Base-by-base conservation (phyloP, 2,113 vertebrate species). In the Felis chaus region DNA sequence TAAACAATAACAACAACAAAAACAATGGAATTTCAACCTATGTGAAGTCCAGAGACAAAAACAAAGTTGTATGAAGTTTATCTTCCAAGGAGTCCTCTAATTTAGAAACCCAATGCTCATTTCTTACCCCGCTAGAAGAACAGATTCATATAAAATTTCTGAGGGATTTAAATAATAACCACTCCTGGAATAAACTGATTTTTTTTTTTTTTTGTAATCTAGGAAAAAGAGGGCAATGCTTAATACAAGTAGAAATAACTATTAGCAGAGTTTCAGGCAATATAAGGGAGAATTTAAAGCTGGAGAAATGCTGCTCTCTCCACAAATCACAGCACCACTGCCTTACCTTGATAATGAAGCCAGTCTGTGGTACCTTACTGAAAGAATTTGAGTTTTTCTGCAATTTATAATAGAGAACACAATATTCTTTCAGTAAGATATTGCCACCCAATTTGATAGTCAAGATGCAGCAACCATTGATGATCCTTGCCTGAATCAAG, bases 241-340 rank as follows among this genome's bases (percentile, higher is more conserved):
- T 91, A 94, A 91, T 71, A 80, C 84, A 89, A 71, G 29, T n/a
- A 92, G 41, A 36, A 87, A 63, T 83, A 73, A 87, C 61, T 79
- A 93, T 33, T 89, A 73, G 18, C 19, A 81, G 31, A 95, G 96
- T 93, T 91, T 68, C 82, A 93, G 50, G 78, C 76, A 96, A 95
- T 23, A 7, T 66, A 53, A 89, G n/a, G 86, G 36, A 92, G 53
- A 93, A 53, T 93, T 55, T 71, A 71, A 87, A 33, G 57, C 63
- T 61, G 23, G 33, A 91, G n/a, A 90, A 92, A 57, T 86, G 50
- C 41, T 69, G 19, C 15, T 96, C 4, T 33, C 10, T 81, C n/a
- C 41, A 91, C 14, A 87, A 74, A 74, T 41, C 84, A 92, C 8
- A 79, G 45, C 21, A 89, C 63, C 18, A 76, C 12, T 78, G 41